Base-by-base conservation (phyloP, 1,140 invertebrate species). In the Drosophila lowei region DNA sequence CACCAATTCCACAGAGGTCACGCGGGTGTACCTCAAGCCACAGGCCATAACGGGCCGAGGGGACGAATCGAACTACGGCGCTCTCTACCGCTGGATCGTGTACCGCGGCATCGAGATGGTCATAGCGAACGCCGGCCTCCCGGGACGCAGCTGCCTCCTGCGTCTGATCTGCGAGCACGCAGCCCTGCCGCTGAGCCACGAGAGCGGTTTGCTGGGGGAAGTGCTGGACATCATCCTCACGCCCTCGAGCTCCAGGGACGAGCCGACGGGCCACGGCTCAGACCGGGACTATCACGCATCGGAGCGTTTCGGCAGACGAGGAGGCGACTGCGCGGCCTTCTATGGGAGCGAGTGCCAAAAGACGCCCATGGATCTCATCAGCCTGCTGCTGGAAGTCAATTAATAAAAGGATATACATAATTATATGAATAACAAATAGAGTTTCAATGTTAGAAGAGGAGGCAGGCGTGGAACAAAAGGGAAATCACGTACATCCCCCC, bases 111-210 rank as follows among this genome's bases (percentile, higher is more conserved):
- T 91, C n/a, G 90, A 90, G 61, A 83, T 79, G 68, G 50, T 89
- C 5, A 48, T 90, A 15, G 63, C 85, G 34, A 90, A 93, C 65
- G 93, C 94, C 75, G 94, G 94, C 7, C 92, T 93, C 68, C 92
- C 93, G 46, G 95, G 95, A 8, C 93, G 94, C 53, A 92, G 93
- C 52, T 96, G 96, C 86, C 92, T 96, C 56, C 92, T 96, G 46
- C 93, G 94, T 66, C 93, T 94, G 62, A 95, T 96, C 90, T 96
- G 96, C 84, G 95, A 96, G 89, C 93, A 94, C 11, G 94, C 95
- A 0, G 93, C 94, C 25, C 91, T 93, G 43, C 95, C 95, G 53
- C 93, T 96, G 72, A 93, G 92, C 63, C 92, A 93, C 77, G 93
- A 94, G 72, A 93, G 93, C 66, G 94, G 95, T 8, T 92, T 96